Base-by-base conservation (phyloP, 2,797 vertebrate genomes). In the Furcifer pardalis region DNA sequence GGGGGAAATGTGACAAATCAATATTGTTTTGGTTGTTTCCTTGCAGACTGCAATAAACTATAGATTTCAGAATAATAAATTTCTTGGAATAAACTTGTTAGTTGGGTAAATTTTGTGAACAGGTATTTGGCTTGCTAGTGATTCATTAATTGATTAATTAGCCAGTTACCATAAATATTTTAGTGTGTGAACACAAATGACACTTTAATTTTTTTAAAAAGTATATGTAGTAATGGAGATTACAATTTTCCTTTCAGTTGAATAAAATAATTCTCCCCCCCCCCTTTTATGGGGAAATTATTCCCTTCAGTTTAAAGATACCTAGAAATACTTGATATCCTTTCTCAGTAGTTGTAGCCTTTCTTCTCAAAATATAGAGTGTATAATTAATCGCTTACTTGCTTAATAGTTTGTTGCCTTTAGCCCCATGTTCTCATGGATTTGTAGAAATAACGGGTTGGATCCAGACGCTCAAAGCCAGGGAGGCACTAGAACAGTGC, bases 231-330 rank as follows among this genome's bases (percentile, higher is more conserved):
- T 60, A 37, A 40, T 71, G 69, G 23, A 42, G 9, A 71, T 56
- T 56, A 19, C 52, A 19, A 65, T 42, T 5, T 46, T 82, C 63
- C 35, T 56, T 25, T 52, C 60, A 83, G 4, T 52, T 66, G 40
- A 83, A 56, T 46, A 49, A 66, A n/a, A 21, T 35, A 13, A 21
- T 12, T 13, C n/a, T 15, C 27, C 42, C 30, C 46, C 56, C n/a
- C n/a, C n/a, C n/a, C n/a, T n/a, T n/a, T 66, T 35, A 52, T 66
- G 60, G 44, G 32, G 32, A 76, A 76, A 83, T 65, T 80, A 66
- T 74, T 69, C 21, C 60, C 27, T 73, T 46, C 62, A 73, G 32
- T 7, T n/a, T 44, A 63, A 63, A 72, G 1, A 32, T 60, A 72
- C 21, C 40, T 21, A 37, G 32, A 42, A 72, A 60, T 35, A 37